Base-by-base conservation (phyloP, 1,140 invertebrate species). In the Choristoneura fumiferana region DNA sequence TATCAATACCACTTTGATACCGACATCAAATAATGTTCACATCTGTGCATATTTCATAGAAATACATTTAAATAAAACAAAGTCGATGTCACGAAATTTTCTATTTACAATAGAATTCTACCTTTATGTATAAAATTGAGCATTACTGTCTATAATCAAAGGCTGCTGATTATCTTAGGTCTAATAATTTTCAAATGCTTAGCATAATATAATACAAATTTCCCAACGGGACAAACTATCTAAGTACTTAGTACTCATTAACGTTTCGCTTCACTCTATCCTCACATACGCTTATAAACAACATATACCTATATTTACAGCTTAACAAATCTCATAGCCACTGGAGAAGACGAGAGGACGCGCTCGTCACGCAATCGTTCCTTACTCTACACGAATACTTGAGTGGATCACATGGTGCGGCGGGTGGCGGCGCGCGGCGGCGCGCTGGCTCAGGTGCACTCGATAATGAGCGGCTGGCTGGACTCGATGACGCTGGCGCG, bases 401-500 rank as follows among this genome's bases (percentile, higher is more conserved):
- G 76, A 55, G 63, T 70, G 71, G 81, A 86, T 87, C 83, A 86
- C 81, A 81, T 68, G 59, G 59, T 73, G 75, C 80, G 76, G 84
- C 82, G 82, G 78, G 81, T 71, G 67, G 68, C 68, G 56, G 49
- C 58, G 52, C n/a, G 36, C 54, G 62, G 37, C 45, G 37, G 49
- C 36, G 60, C 37, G 33, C 45, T 22, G 56, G 10, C 53, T 92
- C 95, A 96, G 87, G 95, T 96, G 90, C 95, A 96, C 90, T 96
- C 95, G 70, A 96, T 96, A 69, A 96, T 95, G 88, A 96, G 95
- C 22, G 95, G 95, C 80, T 96, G 95, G 66, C 92, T 95, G 37
- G 94, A 95, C 87, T 96, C 95, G 81, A 96, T 96, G 53, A 96
- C 95, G 70, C 93, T 95, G 33, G 95, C 95, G 90, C 29, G 93